Base-by-base conservation (phyloP, 2,797 vertebrate genomes). In the Prionace glauca region DNA sequence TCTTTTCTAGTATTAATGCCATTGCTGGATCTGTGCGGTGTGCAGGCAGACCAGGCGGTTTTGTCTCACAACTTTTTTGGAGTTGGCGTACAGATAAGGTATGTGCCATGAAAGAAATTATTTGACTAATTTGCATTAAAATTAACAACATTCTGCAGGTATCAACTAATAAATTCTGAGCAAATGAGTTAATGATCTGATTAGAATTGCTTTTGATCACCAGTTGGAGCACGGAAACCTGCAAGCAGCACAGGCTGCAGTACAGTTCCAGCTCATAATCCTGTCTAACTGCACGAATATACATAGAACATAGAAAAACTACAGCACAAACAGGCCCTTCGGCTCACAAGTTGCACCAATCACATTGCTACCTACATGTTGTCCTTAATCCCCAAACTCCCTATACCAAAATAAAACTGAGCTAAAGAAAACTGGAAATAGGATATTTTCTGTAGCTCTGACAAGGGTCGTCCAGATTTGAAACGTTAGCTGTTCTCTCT, bases 61-160 rank as follows among this genome's bases (percentile, higher is more conserved):
- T 94, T 98, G 0, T 97, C 97, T 14, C 99, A 99, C 96, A 96
- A 87, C n/a, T 99, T 98, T 97, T 99, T 99, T 14, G 99, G 99
- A 96, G 97, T 98, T n/a, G 98, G 97, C 8, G 98, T 98, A 95
- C 98, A 98, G 96, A 97, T 99, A 95, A 98, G 98, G 99, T 99
- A 98, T 96, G 92, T 65, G n/a, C 45, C 72, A 65, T 36, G 95
- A 26, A 62, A 79, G 79, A 45, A 86, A 67, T 67, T 60, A n/a
- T 32, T 81, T 8, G 18, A 87, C 12, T 79, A 50, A n/a, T n/a
- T 29, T 65, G n/a, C 29, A 84, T n/a, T 95, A 41, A 81, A 65
- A 71, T 32, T 65, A 62, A 65, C 50, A 92, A 94, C 24, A 29
- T 62, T 71, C 65, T 94, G 14, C 3, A 65, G 36, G 62, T 74